Evolutionary conservation across 2,888 invertebrate genomes (phyloP), one percentile per base, ranked within the genome.

Genomic region (Pseudococcus jackbeardsleyi): DNA sequence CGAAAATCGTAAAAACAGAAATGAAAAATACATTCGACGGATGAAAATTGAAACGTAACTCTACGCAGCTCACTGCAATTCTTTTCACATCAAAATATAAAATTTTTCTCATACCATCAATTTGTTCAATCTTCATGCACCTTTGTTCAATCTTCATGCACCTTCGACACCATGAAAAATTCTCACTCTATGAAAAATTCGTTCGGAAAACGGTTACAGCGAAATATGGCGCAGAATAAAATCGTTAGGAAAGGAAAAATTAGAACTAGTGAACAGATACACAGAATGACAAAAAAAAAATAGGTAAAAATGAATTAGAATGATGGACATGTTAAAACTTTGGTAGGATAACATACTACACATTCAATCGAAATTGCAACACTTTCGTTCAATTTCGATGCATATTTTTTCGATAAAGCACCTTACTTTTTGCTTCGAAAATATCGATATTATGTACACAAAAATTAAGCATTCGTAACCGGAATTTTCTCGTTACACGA

Each of bases 401-500:
- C n/a, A 8, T n/a, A n/a, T n/a, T 6, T 42, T 82, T 84, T 48
- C 46, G 84, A 12, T 12, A 64, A 42, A 72, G 72, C 33, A 72
- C 33, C 33, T 72, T 68, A 68, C 68, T 72, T 72, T 33, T 17
- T 33, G 11, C 15, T n/a, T n/a, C 59, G 54, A 33, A 42, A 42
- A 42, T 9, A 9, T 68, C 26, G 26, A 15, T 26, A 26, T 79
- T 79, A 79, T 79, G 15, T 79, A 79, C 79, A 79, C 79, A 42
- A 79, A n/a, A 79, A 9, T n/a, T n/a, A 79, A 79, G 79, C 79
- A 79, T 79, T 79, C 42, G 12, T 42, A 11, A n/a, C 33, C n/a
- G 79, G 42, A 79, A 42, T 82, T 82, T 82, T 82, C 79, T 82
- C 79, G 79, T 46, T 7, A 26, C n/a, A 6, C 19, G 0, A 50